A percentile compares a stretch with the other conserved stretches of the same genome.
Evolutionary conservation across 1,140 invertebrate species (phyloP).

Genomic region (Holotrichia oblita): DNA sequence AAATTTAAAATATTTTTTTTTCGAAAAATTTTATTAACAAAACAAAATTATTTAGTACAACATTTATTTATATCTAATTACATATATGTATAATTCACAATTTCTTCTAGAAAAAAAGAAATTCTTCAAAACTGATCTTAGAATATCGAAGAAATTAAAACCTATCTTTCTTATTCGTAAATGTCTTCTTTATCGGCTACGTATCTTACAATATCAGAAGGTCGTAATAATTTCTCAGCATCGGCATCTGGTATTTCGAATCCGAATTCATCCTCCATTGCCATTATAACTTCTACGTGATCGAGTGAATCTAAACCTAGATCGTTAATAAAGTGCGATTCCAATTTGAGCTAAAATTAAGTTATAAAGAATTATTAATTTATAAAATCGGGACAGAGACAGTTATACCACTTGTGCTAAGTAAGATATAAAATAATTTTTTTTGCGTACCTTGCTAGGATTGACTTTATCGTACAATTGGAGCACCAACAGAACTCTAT

Average conservation of each 20-base stretch:
- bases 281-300: constrained; percentile 99
- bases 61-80: constrained; percentile 28
- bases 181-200: constrained; percentile 94
- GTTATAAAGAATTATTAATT: not conserved
- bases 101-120: not conserved
- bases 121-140: not conserved
- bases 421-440: constrained; percentile 60
- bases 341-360: constrained; percentile 76
- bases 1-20: too few species aligned
- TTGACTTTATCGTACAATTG: constrained; percentile 97
- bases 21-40: constrained; percentile 16
- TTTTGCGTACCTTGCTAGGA: constrained; percentile 86
- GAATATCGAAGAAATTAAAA: not conserved
- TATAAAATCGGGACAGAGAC: constrained; percentile 39
- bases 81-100: not conserved
- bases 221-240: constrained; percentile 91
- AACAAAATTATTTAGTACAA: constrained; percentile 13
- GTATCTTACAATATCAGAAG: constrained; percentile 93
- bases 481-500: constrained; percentile 91
- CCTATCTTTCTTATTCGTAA: constrained; percentile 76
- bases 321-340: constrained; percentile 97
- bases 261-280: constrained; percentile 99
- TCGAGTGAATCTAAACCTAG: constrained; percentile 97
- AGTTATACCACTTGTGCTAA: constrained; percentile 43
- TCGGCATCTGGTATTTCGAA: constrained; percentile 98